Base-by-base conservation (phyloP, 2,797 vertebrate species). In the Lagorchestes hirsutus region DNA sequence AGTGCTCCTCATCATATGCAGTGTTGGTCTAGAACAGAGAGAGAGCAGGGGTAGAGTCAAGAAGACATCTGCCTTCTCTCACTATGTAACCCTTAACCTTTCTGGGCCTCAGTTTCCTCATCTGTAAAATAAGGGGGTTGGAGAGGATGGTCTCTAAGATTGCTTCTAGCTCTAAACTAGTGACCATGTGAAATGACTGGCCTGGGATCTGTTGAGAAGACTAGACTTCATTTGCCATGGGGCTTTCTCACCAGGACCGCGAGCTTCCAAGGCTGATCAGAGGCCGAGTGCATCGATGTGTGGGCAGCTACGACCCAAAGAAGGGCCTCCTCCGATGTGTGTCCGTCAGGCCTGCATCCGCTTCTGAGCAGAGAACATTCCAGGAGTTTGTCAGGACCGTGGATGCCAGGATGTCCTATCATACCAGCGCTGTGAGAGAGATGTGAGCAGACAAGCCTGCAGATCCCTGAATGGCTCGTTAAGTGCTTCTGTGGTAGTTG, bases 221-320 rank as follows among this genome's bases (percentile, higher is more conserved):
- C 29, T 12, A 59, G 58, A 59, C 28, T 34, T 31, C 12, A 34
- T 62, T 14, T 62, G 28, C 16, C 4, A 14, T 34, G 3, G 13
- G n/a, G 59, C 62, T 67, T 67, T 67, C 90, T 96, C 59, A 97
- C 97, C 98, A 99, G 99, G 99, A 99, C 97, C 99, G 99, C 74
- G 98, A 99, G 54, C 99, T 99, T 95, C 99, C 99, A 93, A 99
- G 99, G 97, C 99, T 99, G 97, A 99, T 99, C 97, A 99, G 99
- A 97, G 99, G 99, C 93, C 99, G 99, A 98, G 98, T 99, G 95
- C 99, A 99, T 97, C 99, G 99, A 82, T 99, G 99, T 97, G 98
- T 99, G 97, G 99, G 99, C 57, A 99, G 99, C 98, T 99, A 99
- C 55, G 99, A 99, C 92, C 96, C 98, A 94, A 98, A 98, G 95